Evolutionary conservation across 1,140 invertebrate genomes (phyloP).

Genomic region (Drosophila elegans): DNA sequence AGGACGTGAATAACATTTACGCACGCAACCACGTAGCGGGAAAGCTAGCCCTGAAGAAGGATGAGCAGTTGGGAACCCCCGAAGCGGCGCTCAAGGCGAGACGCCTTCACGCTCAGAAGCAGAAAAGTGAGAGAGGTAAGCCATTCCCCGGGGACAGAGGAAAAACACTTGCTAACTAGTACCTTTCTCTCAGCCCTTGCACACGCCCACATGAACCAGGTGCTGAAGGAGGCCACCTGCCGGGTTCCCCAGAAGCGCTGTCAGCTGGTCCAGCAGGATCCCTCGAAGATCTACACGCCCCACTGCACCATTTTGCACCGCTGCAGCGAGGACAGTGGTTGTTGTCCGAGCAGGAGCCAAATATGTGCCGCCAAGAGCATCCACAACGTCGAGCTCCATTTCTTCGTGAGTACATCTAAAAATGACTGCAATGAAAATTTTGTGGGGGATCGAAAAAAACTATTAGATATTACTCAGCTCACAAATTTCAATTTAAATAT

Average conservation of each 20-base stretch:
- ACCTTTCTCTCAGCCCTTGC: conserved; percentile 84
- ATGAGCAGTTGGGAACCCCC: conserved; percentile 62
- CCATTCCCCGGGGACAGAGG: not conserved
- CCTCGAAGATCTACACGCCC: conserved; percentile 89
- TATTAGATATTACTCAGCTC: no score
- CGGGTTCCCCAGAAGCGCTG: conserved; percentile 87
- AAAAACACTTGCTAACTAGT: not conserved
- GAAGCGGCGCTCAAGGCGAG: conserved; percentile 55
- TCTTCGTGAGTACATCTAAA: conserved; percentile 88
- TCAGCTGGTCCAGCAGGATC: conserved; percentile 87
- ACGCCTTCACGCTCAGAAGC: conserved; percentile 44
- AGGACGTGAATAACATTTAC: conserved; percentile 69
- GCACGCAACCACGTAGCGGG: conserved; percentile 66
- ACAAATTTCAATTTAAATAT: no score
- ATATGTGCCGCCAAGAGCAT: conserved; percentile 89
- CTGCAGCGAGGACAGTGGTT: conserved; percentile 92
- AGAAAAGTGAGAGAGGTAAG: conserved; percentile 43
- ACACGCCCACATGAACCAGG: conserved; percentile 86
- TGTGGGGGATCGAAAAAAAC: no score
- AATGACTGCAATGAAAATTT: no score
- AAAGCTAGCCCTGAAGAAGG: conserved; percentile 54
- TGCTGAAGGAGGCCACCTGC: conserved; percentile 87
- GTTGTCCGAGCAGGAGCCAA: conserved; percentile 87
- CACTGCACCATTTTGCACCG: conserved; percentile 90
- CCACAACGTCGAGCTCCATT: conserved; percentile 88